phyloP scores from a whole-genome alignment of 2,888 invertebrate species.

The Ernsta delagoae region DNA sequence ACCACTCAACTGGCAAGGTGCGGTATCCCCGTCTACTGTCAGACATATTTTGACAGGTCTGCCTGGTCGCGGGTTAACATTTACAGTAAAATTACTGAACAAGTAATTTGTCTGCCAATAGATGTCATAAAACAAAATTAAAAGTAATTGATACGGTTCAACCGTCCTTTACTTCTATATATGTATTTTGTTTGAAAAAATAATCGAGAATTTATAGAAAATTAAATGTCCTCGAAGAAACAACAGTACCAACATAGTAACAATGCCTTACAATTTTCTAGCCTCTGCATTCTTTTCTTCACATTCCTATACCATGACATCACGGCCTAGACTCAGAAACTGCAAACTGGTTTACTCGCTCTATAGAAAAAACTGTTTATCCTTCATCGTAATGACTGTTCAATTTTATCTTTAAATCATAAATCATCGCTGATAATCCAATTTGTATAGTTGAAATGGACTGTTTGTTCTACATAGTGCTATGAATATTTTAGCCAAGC shows the following conservation, averaged over 20 bases:
- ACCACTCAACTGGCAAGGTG: no score
- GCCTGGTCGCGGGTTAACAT: no score
- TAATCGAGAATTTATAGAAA: no score
- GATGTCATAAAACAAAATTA: no score
- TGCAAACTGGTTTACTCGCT: slow-evolving; percentile 26
- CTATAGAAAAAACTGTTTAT: slow-evolving; percentile 6
- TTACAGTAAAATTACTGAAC: no score
- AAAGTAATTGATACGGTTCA: no score
- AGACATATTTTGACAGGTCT: no score
- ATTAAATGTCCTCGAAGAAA: background rate
- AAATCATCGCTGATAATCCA: slow-evolving; percentile 1
- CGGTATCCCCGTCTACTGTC: no score
- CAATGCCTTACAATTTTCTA: slow-evolving; percentile 21
- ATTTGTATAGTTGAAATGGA: background rate
- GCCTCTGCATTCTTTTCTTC: slow-evolving; percentile 7
- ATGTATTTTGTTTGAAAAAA: no score
- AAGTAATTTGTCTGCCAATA: no score
- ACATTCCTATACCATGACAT: slow-evolving; percentile 25
- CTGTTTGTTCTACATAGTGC: background rate
- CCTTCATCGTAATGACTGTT: slow-evolving; percentile 11
- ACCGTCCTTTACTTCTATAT: no score
- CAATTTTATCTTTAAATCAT: slow-evolving; percentile 7
- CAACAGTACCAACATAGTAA: background rate
- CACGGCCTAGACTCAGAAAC: slow-evolving; percentile 1
- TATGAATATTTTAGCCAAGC: background rate